Conservation (phyloP, 2,797 vertebrate species). For the Myiothlypis chrysogaster region DNA sequence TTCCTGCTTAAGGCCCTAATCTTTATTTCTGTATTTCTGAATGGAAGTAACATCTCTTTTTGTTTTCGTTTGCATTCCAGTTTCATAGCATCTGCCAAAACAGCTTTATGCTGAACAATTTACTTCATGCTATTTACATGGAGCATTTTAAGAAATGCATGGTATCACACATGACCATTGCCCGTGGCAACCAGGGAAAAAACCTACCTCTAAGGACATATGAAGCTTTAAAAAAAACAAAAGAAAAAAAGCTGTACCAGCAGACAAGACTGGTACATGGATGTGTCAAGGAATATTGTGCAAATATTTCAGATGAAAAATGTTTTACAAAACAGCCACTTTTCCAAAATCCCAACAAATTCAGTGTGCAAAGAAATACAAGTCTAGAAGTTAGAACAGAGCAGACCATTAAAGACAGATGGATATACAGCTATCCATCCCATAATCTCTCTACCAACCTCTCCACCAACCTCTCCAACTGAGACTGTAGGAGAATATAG, state of each 20-base stretch:
- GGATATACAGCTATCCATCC: background rate
- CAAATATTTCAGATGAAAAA: background rate
- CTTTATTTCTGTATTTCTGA: background rate
- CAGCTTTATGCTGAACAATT: slow-evolving; percentile 13
- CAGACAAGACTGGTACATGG: background rate
- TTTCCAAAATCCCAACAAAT: background rate
- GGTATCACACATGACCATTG: background rate
- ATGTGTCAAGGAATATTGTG: background rate
- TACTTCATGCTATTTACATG: slow-evolving; percentile 25
- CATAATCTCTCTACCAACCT: background rate
- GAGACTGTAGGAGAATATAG: background rate
- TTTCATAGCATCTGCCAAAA: slow-evolving; percentile 1
- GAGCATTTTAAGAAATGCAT: slow-evolving; percentile 21
- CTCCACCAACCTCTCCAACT: background rate
- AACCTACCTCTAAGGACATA: background rate
- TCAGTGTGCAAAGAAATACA: background rate
- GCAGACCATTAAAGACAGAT: background rate
- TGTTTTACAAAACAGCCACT: background rate
- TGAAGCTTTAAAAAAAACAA: background rate
- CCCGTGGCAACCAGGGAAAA: background rate
- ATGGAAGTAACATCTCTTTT: background rate
- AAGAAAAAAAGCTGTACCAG: no score
- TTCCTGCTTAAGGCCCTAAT: background rate
- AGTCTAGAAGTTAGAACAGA: background rate
- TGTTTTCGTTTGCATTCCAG: background rate